Evolutionary conservation across 2,797 vertebrate genomes (phyloP).

Genomic region (Tangara arthus): DNA sequence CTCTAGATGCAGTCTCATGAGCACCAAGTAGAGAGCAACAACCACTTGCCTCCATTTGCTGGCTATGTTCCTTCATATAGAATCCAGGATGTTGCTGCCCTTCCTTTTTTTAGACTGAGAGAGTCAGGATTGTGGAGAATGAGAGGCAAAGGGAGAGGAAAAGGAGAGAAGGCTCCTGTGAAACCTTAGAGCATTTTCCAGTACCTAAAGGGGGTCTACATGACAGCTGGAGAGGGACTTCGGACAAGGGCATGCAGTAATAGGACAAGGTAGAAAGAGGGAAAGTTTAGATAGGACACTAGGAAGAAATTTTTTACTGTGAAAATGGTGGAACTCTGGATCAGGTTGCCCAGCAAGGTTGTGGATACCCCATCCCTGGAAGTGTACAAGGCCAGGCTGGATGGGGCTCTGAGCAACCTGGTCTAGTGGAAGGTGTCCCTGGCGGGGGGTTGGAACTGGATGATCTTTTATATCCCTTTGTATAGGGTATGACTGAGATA

Average conservation of each 20-base stretch:
- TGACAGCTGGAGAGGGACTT: not conserved
- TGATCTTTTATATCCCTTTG: not conserved
- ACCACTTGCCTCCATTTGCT: not conserved
- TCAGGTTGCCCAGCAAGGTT: not conserved
- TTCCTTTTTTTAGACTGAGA: not conserved
- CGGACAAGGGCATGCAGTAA: not conserved
- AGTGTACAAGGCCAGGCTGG: not conserved
- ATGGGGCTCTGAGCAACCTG: not conserved
- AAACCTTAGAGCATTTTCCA: not conserved
- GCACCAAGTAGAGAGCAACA: not conserved
- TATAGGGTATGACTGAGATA: not conserved
- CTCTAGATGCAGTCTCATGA: not conserved
- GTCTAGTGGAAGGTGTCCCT: not conserved
- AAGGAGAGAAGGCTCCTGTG: not conserved
- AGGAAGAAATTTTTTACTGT: not conserved
- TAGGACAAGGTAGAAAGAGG: not conserved
- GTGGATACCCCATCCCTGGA: not conserved
- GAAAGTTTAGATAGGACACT: not conserved
- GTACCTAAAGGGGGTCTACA: not conserved
- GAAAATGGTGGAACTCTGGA: not conserved
- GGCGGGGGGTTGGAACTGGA: not conserved
- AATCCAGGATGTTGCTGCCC: not conserved
- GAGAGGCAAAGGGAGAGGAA: not conserved
- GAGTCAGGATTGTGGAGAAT: not conserved
- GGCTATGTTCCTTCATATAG: not conserved